Evolutionary conservation across 2,113 vertebrate species (phyloP).

Genomic region (Petrocephalus microphthalmus): DNA sequence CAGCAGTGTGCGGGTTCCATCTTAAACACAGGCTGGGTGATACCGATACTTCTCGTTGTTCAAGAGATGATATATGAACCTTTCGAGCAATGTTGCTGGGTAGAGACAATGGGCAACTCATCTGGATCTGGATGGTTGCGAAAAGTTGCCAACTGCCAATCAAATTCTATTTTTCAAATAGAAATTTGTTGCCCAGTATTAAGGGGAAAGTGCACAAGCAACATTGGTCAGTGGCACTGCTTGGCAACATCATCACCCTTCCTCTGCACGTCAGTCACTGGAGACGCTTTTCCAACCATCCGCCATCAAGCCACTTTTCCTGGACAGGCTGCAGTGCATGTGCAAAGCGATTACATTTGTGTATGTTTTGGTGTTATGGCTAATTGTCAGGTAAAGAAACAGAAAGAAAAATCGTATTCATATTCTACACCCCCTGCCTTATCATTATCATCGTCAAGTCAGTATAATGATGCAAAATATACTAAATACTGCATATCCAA

Average conservation of each 20-base stretch:
- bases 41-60: neutral
- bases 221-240: neutral
- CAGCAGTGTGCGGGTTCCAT: neutral
- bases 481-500: too few relatives aligned
- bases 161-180: neutral
- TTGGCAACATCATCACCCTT: neutral
- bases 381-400: too few relatives aligned
- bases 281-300: neutral
- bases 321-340: too few relatives aligned
- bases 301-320: neutral
- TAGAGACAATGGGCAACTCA: neutral
- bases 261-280: neutral
- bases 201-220: neutral
- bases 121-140: neutral
- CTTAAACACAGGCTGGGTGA: neutral
- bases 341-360: too few relatives aligned
- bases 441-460: too few relatives aligned
- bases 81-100: neutral
- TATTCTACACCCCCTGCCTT: too few relatives aligned
- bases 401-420: too few relatives aligned
- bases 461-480: too few relatives aligned
- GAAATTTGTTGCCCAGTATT: neutral
- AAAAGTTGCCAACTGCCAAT: neutral
- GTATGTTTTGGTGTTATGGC: too few relatives aligned
- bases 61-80: neutral